These are phyloP conservation scores for Hololepta plana DNA, from an alignment of 2,888 invertebrate genomes.

Conservation along the genomic window DNA sequence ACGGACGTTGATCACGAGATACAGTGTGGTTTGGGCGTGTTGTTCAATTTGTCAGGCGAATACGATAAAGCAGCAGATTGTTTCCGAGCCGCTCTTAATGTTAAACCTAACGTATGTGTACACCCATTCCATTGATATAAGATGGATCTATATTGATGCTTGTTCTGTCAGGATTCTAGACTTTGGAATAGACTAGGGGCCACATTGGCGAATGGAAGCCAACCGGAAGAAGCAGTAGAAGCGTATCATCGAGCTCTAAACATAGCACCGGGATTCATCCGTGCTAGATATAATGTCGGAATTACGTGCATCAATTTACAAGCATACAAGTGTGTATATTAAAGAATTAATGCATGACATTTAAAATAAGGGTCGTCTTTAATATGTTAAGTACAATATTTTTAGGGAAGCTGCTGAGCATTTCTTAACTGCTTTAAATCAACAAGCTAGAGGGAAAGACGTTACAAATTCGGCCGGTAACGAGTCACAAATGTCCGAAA, in stretches of 20 bases:
- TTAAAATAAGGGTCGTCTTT: neutral
- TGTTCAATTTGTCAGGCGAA: slow-evolving; percentile 88
- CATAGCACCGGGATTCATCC: slow-evolving; percentile 86
- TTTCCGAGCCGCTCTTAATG: slow-evolving; percentile 76
- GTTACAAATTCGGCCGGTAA: slow-evolving; percentile 22
- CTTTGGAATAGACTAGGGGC: slow-evolving; percentile 97
- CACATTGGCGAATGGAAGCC: slow-evolving; percentile 86
- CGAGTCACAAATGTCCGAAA: slow-evolving; percentile 59
- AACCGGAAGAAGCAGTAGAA: slow-evolving; percentile 89
- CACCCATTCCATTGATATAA: slow-evolving; percentile 1
- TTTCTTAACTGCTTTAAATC: slow-evolving; percentile 79
- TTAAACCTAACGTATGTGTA: slow-evolving; percentile 45
- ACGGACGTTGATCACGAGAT: slow-evolving; percentile 69
- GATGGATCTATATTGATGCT: neutral
- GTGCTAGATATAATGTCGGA: slow-evolving; percentile 94
- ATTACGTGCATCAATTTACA: slow-evolving; percentile 94
- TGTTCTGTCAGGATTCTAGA: slow-evolving; percentile 53
- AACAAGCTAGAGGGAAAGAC: slow-evolving; percentile 65
- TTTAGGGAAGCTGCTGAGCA: slow-evolving; percentile 87
- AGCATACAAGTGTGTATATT: slow-evolving; percentile 41
- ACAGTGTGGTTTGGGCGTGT: slow-evolving; percentile 84
- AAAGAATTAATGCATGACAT: neutral
- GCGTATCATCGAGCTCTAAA: slow-evolving; percentile 86
- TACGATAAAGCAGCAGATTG: slow-evolving; percentile 95
- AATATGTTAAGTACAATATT: slow-evolving; percentile 8